phyloP scores from a whole-genome alignment of 1,140 invertebrate genomes.

The Ceratina calcarata region DNA sequence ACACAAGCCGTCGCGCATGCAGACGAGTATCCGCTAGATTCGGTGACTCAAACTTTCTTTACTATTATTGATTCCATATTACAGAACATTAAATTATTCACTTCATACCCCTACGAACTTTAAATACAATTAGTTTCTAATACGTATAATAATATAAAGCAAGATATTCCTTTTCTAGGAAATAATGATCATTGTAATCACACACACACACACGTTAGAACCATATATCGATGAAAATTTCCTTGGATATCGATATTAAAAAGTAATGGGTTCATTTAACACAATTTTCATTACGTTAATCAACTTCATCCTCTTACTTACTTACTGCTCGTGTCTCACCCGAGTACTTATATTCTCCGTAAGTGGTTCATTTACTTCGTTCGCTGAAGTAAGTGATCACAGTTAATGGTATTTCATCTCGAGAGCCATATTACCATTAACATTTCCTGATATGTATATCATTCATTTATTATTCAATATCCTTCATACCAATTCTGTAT shows the following conservation, averaged over 20 bases:
- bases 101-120: too few relatives aligned
- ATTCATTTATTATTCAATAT: too few relatives aligned
- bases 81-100: too few relatives aligned
- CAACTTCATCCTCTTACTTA: conserved; percentile 25
- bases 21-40: too few relatives aligned
- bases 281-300: conserved; percentile 11
- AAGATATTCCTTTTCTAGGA: too few relatives aligned
- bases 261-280: background rate
- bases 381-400: conserved; percentile 14
- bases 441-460: background rate
- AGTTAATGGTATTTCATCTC: conserved; percentile 7
- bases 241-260: background rate
- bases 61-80: too few relatives aligned
- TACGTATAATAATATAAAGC: too few relatives aligned
- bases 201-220: too few relatives aligned
- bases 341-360: background rate
- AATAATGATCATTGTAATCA: too few relatives aligned
- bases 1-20: background rate
- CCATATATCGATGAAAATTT: background rate
- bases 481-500: too few relatives aligned
- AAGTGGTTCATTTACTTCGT: conserved; percentile 32
- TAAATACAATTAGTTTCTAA: too few relatives aligned
- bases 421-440: background rate
- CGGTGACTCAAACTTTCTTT: too few relatives aligned
- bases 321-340: conserved; percentile 7